These are phyloP conservation scores for Mustela erminea DNA, from an alignment of 2,797 vertebrate species.

Conservation along the genomic window DNA sequence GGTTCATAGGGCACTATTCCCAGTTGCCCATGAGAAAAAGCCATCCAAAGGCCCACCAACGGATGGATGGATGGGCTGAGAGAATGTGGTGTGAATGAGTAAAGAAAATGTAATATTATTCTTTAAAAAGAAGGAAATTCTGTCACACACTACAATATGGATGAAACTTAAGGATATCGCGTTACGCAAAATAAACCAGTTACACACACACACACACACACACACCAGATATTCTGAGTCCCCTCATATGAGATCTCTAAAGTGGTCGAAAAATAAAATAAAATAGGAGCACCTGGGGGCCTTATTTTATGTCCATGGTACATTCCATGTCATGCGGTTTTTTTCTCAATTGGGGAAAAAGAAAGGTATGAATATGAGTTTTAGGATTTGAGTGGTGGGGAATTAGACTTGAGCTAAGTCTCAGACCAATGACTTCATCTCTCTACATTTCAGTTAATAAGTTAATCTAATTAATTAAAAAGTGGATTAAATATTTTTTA, in stretches of 20 bases:
- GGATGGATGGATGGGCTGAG: not conserved
- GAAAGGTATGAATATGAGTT: not conserved
- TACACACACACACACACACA: not conserved
- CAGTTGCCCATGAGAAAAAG: not conserved
- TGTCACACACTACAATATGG: not conserved
- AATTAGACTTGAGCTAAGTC: not conserved
- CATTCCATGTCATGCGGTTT: not conserved
- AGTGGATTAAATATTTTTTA: not conserved
- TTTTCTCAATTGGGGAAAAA: not conserved
- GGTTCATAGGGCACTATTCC: not conserved
- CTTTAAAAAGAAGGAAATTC: not conserved
- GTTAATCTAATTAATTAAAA: not conserved
- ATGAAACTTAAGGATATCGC: not conserved
- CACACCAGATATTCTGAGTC: not conserved
- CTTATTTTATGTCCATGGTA: not conserved
- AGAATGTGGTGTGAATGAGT: not conserved
- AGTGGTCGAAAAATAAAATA: not conserved
- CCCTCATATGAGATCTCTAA: not conserved
- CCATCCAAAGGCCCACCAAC: no score
- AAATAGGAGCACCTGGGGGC: no score
- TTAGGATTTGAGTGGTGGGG: not conserved
- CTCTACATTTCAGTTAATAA: not conserved
- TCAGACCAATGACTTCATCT: not conserved
- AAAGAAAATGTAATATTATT: not conserved
- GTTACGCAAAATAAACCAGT: not conserved